These are phyloP conservation scores for Zapornia atra DNA, from an alignment of 2,113 vertebrate genomes.

Conservation along the genomic window DNA sequence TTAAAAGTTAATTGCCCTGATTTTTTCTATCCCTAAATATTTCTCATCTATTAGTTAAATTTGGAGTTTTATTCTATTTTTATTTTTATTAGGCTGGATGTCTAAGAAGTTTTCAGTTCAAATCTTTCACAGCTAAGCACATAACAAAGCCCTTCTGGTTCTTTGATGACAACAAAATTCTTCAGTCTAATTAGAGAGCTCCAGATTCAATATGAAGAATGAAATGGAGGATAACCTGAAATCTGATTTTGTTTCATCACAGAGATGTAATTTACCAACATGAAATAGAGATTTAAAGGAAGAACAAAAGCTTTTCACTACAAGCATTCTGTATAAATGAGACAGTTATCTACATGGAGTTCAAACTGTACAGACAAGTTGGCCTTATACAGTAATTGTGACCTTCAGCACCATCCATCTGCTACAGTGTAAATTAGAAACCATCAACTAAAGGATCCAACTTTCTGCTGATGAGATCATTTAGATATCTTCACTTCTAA, in stretches of 20 bases:
- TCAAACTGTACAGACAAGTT: slow-evolving; percentile 14
- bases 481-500: slow-evolving; percentile 31
- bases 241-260: slow-evolving; percentile 18
- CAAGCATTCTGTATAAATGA: slow-evolving; percentile 14
- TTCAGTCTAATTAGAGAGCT: slow-evolving; percentile 32
- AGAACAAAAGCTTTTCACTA: slow-evolving; percentile 37
- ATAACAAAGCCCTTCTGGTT: neutral
- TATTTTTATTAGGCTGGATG: neutral
- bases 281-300: neutral
- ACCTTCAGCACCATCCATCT: slow-evolving; percentile 60
- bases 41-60: neutral
- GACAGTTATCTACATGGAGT: neutral
- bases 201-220: neutral
- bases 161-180: slow-evolving; percentile 4
- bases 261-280: slow-evolving; percentile 10
- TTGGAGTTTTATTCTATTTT: neutral
- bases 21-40: neutral
- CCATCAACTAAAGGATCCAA: slow-evolving; percentile 1
- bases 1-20: neutral
- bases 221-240: slow-evolving; percentile 8
- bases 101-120: neutral
- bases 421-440: slow-evolving; percentile 46
- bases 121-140: neutral
- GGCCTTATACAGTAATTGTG: slow-evolving; percentile 23
- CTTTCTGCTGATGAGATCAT: slow-evolving; percentile 14